Conservation (phyloP, 2,797 vertebrate genomes). For the Hafferia zeledoni region DNA sequence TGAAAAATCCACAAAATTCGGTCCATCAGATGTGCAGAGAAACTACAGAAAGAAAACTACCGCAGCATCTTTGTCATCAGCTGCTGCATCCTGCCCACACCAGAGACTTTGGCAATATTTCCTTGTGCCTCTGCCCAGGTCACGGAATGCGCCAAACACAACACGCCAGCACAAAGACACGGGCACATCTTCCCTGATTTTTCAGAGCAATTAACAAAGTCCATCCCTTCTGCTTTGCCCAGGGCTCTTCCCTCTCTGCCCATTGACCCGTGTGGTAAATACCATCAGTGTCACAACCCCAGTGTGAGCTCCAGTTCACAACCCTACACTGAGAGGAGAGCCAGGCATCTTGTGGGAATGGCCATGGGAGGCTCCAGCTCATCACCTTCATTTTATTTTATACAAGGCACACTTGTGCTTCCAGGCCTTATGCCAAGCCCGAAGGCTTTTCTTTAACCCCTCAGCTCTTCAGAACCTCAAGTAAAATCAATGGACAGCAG, state of each 20-base stretch:
- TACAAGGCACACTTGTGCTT: neutral
- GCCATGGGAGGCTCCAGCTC: neutral
- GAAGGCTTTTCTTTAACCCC: neutral
- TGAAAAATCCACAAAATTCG: neutral
- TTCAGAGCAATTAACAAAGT: neutral
- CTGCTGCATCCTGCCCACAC: neutral
- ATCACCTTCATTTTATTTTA: neutral
- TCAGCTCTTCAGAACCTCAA: neutral
- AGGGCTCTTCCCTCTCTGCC: neutral
- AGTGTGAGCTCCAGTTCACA: neutral
- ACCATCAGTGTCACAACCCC: neutral
- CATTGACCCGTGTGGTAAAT: rapidly evolving
- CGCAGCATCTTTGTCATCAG: neutral
- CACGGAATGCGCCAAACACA: rapidly evolving
- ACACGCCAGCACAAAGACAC: rapidly evolving
- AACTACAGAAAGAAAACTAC: neutral
- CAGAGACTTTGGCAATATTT: neutral
- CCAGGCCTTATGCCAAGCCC: neutral
- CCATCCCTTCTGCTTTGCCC: neutral
- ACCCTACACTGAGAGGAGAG: rapidly evolving
- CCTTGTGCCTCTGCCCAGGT: neutral
- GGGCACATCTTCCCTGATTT: neutral
- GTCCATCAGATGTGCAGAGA: neutral
- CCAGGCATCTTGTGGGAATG: neutral
- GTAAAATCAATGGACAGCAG: neutral